Base-by-base conservation (phyloP, 1,140 invertebrate genomes). In the Mamestra configurata region DNA sequence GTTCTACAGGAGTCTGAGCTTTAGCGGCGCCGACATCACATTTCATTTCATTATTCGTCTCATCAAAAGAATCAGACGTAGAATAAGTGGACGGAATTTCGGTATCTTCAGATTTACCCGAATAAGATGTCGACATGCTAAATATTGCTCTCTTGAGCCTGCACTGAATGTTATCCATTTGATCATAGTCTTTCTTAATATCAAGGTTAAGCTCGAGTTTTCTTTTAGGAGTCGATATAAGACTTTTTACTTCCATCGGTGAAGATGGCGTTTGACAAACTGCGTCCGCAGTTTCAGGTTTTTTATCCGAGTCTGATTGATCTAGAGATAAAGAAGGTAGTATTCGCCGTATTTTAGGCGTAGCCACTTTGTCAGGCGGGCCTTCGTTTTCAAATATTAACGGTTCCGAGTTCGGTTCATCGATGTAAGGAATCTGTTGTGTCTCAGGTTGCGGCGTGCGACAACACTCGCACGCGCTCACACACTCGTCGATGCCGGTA, bases 391-490 rank as follows among this genome's bases (percentile, higher is more conserved):
- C 94, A 77, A 92, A 91, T 86, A 95, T 95, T 11, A 95, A 59
- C 2, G 94, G 94, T 75, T 95, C 94, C 0, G 84, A 94, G 80
- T 92, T 90, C 0, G 92, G 93, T 77, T 95, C 95, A 83, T 95
- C 95, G 18, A 95, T 95, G 83, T 81, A 95, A 0, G 95, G 95
- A 75, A 95, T 95, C n/a, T 87, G 87, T 24, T 89, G 87, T 0
- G 90, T 51, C 53, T 95, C 93, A 3, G 93, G 93, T 35, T 93
- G 93, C 46, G 92, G 93, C 4, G 92, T 90, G 20, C 93, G 92
- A 55, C 93, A 95, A 75, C 93, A 95, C 24, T 94, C 92, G 72
- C 93, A 95, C 8, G 93, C 92, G 71, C 92, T 95, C 5, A 92
- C 92, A 57, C 93, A 95, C 20, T 95, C 92, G 46, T 90, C 88